These are phyloP conservation scores for Nemoura dubitans DNA, from an alignment of 2,888 invertebrate genomes.

Conservation along the genomic window DNA sequence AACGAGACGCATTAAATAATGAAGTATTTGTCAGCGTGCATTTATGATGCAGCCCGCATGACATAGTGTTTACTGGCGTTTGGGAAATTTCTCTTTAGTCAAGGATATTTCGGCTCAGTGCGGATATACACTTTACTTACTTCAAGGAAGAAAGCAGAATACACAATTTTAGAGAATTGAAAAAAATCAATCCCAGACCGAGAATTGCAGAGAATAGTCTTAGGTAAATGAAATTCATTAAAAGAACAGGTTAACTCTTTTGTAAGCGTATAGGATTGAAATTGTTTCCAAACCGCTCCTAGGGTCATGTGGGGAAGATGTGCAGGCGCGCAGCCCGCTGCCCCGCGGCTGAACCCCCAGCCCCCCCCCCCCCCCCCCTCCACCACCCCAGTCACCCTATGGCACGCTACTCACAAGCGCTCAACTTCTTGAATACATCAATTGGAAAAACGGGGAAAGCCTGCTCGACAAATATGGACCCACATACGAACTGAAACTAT, in stretches of 20 bases:
- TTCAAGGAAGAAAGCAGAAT: neutral
- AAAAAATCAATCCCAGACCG: neutral
- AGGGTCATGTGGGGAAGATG: neutral
- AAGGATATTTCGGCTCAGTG: too few relatives aligned
- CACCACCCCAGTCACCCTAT: neutral
- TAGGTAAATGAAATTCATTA: neutral
- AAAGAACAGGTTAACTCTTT: neutral
- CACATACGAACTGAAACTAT: too few relatives aligned
- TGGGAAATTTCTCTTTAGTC: too few relatives aligned
- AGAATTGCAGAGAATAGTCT: neutral
- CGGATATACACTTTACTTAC: neutral
- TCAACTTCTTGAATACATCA: conserved; percentile 3
- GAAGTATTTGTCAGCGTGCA: neutral
- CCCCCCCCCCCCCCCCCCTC: too few relatives aligned
- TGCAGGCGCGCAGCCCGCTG: too few relatives aligned
- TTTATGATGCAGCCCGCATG: neutral
- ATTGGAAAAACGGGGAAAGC: neutral
- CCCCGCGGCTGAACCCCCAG: too few relatives aligned
- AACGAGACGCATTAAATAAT: neutral
- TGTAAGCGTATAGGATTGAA: neutral
- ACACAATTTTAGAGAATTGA: neutral
- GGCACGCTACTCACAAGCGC: neutral
- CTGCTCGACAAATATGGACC: neutral
- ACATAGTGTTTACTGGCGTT: neutral
- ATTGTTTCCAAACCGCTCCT: neutral